phyloP scores from a whole-genome alignment of 2,113 vertebrate genomes.

The Gadus macrocephalus region DNA sequence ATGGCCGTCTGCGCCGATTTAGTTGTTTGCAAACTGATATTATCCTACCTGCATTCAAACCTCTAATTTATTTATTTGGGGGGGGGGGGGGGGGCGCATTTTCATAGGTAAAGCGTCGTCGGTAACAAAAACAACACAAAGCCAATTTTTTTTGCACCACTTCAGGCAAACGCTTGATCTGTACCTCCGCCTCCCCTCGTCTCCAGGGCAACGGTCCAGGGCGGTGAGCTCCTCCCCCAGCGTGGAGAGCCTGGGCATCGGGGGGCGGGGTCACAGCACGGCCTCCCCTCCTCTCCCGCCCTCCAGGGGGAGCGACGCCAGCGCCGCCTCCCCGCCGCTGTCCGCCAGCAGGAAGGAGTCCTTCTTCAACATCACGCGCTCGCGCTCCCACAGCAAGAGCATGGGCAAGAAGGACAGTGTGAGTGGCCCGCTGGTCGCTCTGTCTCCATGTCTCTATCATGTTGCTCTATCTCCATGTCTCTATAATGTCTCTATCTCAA shows the following conservation, averaged over 20 bases:
- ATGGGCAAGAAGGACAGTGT: constrained; percentile 90
- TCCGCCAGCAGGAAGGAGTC: constrained; percentile 92
- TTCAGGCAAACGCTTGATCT: not conserved
- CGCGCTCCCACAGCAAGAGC: constrained; percentile 93
- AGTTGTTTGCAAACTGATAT: no score
- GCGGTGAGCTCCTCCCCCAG: constrained; percentile 89
- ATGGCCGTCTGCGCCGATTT: no score
- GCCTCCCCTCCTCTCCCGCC: constrained; percentile 85
- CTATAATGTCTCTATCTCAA: not conserved
- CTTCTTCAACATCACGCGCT: constrained; percentile 95
- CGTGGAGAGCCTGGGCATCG: constrained; percentile 81
- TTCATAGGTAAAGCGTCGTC: no score
- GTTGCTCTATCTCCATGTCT: not conserved
- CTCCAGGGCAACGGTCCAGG: constrained; percentile 83
- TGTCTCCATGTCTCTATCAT: not conserved
- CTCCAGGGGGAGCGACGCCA: constrained; percentile 72
- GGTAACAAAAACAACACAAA: no score
- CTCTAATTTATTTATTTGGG: no score
- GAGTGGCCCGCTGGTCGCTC: constrained; percentile 52
- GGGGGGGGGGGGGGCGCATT: no score
- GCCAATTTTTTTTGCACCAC: no score
- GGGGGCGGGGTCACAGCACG: constrained; percentile 77
- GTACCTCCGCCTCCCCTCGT: not conserved
- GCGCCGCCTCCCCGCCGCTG: constrained; percentile 85
- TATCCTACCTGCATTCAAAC: no score